Evolutionary conservation across 2,113 vertebrate genomes (phyloP).

Genomic region (Peromyscus polionotus): DNA sequence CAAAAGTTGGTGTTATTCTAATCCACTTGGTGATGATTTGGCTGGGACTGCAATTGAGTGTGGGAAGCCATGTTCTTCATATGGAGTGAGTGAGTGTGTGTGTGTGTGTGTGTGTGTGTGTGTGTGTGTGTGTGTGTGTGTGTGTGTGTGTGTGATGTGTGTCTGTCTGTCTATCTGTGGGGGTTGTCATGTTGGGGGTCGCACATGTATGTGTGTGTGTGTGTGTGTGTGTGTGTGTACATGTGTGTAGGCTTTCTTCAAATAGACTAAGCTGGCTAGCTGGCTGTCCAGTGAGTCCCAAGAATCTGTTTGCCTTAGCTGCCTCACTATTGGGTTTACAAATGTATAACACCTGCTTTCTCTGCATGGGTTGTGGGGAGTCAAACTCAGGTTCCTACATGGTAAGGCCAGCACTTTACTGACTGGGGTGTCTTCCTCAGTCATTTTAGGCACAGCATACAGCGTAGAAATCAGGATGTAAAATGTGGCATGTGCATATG

Average conservation of each 20-base stretch:
- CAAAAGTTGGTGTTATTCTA: slow-evolving; percentile 57
- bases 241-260: background rate
- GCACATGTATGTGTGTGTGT: too few relatives aligned
- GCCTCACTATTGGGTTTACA: background rate
- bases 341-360: background rate
- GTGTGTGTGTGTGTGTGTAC: background rate
- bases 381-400: background rate
- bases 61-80: background rate
- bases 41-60: background rate
- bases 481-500: background rate
- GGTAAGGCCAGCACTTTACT: background rate
- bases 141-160: background rate
- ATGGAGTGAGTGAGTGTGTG: background rate
- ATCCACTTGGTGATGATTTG: background rate
- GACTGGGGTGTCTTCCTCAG: background rate
- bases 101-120: background rate
- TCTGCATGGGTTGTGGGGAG: background rate
- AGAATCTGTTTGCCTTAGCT: background rate
- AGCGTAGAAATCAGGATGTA: background rate
- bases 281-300: background rate
- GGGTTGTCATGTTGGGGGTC: background rate
- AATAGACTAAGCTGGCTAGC: background rate
- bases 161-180: too few relatives aligned
- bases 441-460: background rate
- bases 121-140: background rate